Percentiles rank a stretch among this genome's conserved stretches.
Evolutionary conservation across 2,888 invertebrate species (phyloP).

Genomic region (Erebia epiphron): DNA sequence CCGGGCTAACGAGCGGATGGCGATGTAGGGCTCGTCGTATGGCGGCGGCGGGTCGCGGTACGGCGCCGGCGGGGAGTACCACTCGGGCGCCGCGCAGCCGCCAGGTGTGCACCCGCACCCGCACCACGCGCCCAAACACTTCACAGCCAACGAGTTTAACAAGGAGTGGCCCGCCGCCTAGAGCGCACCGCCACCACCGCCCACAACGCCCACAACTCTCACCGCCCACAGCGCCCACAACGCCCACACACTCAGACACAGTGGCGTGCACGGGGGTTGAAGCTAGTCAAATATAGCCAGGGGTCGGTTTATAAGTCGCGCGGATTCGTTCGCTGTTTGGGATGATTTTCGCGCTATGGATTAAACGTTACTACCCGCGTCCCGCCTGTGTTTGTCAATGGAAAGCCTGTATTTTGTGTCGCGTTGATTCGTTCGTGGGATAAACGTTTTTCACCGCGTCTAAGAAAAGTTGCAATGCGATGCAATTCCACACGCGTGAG

Average conservation of each 20-base stretch:
- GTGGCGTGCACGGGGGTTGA: not conserved
- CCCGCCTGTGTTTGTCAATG: too few species aligned
- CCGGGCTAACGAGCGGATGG: conserved; percentile 40
- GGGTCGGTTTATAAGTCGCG: too few species aligned
- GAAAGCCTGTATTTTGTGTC: too few species aligned
- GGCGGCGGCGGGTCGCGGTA: conserved; percentile 76
- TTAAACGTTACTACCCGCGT: too few species aligned
- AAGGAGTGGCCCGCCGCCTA: conserved; percentile 83
- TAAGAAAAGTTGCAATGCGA: too few species aligned
- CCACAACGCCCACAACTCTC: conserved; percentile 22
- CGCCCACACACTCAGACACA: conserved; percentile 19
- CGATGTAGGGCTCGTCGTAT: conserved; percentile 79
- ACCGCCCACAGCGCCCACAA: conserved; percentile 30
- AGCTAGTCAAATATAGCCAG: too few species aligned
- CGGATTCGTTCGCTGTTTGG: too few species aligned
- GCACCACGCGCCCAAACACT: conserved; percentile 83
- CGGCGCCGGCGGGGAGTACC: conserved; percentile 74
- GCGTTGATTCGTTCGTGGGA: too few species aligned
- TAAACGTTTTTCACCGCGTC: too few species aligned
- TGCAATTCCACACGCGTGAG: too few species aligned
- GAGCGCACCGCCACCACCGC: conserved; percentile 34
- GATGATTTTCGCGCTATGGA: too few species aligned
- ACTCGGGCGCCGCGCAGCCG: conserved; percentile 70
- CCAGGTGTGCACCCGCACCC: conserved; percentile 79
- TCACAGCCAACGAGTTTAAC: conserved; percentile 78